Evolutionary conservation across 2,113 vertebrate genomes (phyloP), one percentile per base, ranked within the genome.

Genomic region (Oceanodroma tethys): DNA sequence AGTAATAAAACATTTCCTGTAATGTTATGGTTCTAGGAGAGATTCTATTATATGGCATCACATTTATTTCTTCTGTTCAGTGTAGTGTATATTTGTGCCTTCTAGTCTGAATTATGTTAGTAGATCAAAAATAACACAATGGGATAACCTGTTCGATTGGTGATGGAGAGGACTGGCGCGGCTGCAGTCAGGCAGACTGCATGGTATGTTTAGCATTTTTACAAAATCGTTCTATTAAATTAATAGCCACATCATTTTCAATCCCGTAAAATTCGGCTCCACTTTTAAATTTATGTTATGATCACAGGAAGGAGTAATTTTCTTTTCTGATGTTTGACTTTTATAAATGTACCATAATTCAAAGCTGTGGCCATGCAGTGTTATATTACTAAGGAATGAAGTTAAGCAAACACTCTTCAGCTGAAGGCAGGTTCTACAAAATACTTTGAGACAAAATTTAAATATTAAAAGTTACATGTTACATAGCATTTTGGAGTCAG

Each of bases 241-340:
- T 90, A 93, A 91, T 85, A 88, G 36, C 22, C 74, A 59, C 18
- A 83, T 80, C 8, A 62, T 80, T 92, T 92, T 56, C 42, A 83
- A 76, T 47, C 48, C 40, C 40, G 60, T 88, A 85, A 90, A 93
- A 88, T 85, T 66, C 85, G 56, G 9, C 74, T 90, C 27, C 16
- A 43, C 47, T 90, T 82, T 56, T 42, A 87, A 90, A 94, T 93
- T 91, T 94, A 81, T 66, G 29, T 75, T 88, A 75, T 52, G 45
- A 50, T 73, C 34, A 16, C 23, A 53, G 26, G 43, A 59, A 95
- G 53, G 66, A 82, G 23, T 68, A 88, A 92, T 94, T 93, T 94
- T 86, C 70, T 86, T 88, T 94, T 95, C 71, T 88, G n/a, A 52
- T 80, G 34, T 52, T 82, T 92, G 91, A 92, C 52, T 90, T 93